A percentile compares a stretch with the other conserved stretches of the same genome.
phyloP scores from a whole-genome alignment of 2,888 invertebrate species.

The Pecten maximus region DNA sequence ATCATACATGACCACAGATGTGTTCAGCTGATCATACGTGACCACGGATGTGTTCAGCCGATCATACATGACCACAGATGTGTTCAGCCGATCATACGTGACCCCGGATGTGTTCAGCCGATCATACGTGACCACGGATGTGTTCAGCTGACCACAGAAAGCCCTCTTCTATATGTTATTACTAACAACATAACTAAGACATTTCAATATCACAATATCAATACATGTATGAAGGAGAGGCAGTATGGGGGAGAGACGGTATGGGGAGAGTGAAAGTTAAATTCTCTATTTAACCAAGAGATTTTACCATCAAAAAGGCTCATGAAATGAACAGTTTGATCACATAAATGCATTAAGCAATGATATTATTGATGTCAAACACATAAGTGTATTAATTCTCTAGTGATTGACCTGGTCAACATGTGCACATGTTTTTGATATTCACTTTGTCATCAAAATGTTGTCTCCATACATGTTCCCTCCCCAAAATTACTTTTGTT shows the following conservation, averaged over 20 bases:
- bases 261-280: too few species aligned
- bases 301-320: background rate
- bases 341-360: background rate
- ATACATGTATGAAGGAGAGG: background rate
- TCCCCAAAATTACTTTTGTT: too few species aligned
- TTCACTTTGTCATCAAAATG: background rate
- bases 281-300: background rate
- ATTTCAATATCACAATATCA: conserved; percentile 22
- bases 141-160: background rate
- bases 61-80: too few species aligned
- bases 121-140: too few species aligned
- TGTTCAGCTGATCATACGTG: too few species aligned
- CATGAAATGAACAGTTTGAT: background rate
- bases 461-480: background rate
- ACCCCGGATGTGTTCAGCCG: too few species aligned
- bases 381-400: background rate
- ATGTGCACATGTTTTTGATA: background rate
- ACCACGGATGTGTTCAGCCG: too few species aligned
- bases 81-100: too few species aligned
- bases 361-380: conserved; percentile 5
- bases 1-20: too few species aligned
- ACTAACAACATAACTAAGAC: background rate
- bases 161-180: background rate
- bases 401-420: background rate
- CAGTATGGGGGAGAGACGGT: background rate